A percentile compares a stretch with the other conserved stretches of the same genome.
Conservation (phyloP, 2,797 vertebrate genomes). For the Enteromius thamalakanensis region DNA sequence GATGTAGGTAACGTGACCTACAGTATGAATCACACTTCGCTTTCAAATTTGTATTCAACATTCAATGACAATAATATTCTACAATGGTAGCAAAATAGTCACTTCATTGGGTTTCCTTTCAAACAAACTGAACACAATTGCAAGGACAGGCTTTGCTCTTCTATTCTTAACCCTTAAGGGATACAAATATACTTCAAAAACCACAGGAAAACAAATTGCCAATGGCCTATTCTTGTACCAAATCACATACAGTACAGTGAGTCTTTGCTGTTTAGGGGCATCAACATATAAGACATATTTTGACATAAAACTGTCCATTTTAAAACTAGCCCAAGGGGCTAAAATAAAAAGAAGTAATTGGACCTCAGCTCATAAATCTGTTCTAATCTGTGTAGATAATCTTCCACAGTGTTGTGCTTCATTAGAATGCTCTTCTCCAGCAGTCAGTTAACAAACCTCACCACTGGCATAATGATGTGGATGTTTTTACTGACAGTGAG, state of each 20-base stretch:
- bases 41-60: not conserved
- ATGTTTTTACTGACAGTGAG: no score
- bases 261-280: not conserved
- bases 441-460: no score
- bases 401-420: no score
- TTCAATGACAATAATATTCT: not conserved
- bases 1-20: not conserved
- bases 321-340: conserved; percentile 2
- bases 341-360: conserved; percentile 35
- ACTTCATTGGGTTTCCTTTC: not conserved
- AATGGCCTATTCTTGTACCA: not conserved
- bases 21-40: not conserved
- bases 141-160: not conserved
- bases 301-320: conserved; percentile 33
- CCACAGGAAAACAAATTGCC: not conserved
- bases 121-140: not conserved
- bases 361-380: conserved; percentile 1
- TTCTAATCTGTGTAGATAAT: no score
- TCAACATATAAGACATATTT: conserved; percentile 5
- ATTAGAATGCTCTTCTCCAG: no score
- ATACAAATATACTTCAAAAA: not conserved
- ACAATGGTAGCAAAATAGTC: not conserved
- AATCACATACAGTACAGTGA: not conserved
- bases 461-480: no score
- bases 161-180: not conserved